Base-by-base conservation (phyloP, 2,113 vertebrate genomes). In the Solea senegalensis region DNA sequence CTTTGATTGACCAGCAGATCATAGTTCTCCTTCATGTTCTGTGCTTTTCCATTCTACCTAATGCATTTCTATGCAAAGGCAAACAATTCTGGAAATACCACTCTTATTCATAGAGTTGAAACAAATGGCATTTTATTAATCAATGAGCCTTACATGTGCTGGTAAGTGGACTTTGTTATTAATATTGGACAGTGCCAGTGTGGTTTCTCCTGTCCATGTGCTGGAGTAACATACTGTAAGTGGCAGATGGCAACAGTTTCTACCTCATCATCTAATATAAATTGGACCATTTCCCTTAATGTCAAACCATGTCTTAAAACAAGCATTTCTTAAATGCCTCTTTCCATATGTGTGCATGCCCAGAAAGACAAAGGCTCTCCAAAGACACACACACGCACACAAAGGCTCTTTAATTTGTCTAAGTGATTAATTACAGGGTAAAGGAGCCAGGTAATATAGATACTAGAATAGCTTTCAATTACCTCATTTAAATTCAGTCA, bases 351-450 rank as follows among this genome's bases (percentile, higher is more conserved):
- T 52, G 26, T 9, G 7, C 15, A 21, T 40, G 14, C 5, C 13
- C 39, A 28, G 1, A 53, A 59, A 69, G 3, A 58, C 11, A n/a
- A 66, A 51, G 40, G 8, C 59, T 62, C 45, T 43, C 48, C 9
- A 81, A 60, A 82, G 26, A 75, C 65, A 60, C 53, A 45, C 48
- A 8, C 50, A 69, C 1, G 10, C 14, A 50, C n/a, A 50, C 12
- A 88, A 89, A 91, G 75, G 84, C 83, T 88, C 86, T 92, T 89
- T 90, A 90, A 91, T 92, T 91, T 77, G 76, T 88, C 86, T 92
- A 89, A 87, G 87, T 91, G 90, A 88, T 90, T 90, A 88, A 93
- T 92, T 93, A 93, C 91, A 92, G 87, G 83, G 87, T 90, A 86
- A 87, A 86, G 86, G 85, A 90, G 73, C 69, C 84, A 85, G 86